A percentile compares a stretch with the other conserved stretches of the same genome.
These are phyloP conservation scores for Gulo gulo DNA, from an alignment of 2,113 vertebrate genomes.

Conservation along the genomic window DNA sequence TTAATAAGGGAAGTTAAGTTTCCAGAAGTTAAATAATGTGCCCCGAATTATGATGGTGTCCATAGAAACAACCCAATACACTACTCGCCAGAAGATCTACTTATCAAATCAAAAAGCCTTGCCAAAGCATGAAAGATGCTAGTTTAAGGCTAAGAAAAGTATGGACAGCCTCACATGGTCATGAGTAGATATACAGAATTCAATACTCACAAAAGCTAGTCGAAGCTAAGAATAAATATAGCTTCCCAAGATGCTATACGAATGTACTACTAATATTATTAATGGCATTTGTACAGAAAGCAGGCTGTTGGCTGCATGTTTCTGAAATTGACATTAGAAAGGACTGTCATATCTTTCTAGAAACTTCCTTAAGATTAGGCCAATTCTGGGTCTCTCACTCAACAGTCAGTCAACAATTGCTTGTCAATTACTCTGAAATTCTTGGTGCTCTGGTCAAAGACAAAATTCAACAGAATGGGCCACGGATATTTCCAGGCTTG, in stretches of 20 bases:
- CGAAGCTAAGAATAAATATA: background rate
- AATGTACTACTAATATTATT: too few species aligned
- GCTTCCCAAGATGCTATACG: background rate
- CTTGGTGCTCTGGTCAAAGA: background rate
- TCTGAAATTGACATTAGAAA: background rate
- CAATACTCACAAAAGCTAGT: background rate
- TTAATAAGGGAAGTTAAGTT: background rate
- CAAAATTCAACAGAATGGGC: background rate
- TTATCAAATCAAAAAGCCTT: background rate
- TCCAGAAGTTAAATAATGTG: background rate
- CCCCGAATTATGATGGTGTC: background rate
- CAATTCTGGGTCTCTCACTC: background rate
- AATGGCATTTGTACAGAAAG: background rate
- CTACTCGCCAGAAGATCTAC: background rate
- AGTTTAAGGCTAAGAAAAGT: background rate
- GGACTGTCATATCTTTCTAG: background rate
- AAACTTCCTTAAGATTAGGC: background rate
- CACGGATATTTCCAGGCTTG: background rate
- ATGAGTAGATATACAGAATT: accelerated
- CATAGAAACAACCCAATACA: background rate
- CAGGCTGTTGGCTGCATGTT: background rate
- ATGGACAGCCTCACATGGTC: accelerated
- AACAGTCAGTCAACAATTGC: background rate
- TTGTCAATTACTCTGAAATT: background rate
- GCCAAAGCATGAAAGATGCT: background rate